Percentiles rank a stretch among this genome's conserved stretches.
phyloP scores from a whole-genome alignment of 2,113 vertebrate species.

The Gobio gobio region DNA sequence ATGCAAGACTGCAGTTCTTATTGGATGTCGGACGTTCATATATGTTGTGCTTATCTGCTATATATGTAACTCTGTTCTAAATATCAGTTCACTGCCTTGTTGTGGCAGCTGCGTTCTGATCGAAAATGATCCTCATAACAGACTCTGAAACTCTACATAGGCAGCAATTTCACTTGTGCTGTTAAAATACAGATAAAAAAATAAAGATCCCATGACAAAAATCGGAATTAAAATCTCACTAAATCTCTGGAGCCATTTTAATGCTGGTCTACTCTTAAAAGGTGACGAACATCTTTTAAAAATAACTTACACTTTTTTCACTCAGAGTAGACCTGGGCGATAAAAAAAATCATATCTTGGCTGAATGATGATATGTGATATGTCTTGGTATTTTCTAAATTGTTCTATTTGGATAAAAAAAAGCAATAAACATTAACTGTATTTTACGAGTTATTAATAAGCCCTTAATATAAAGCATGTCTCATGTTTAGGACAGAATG shows the following conservation, averaged over 20 bases:
- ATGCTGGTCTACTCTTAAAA: not conserved
- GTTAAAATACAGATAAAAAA: not conserved
- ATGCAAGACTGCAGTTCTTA: conserved; percentile 31
- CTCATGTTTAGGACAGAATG: too few relatives aligned
- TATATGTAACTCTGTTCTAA: not conserved
- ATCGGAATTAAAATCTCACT: too few relatives aligned
- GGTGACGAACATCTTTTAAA: not conserved
- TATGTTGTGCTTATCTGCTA: not conserved
- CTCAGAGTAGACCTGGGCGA: too few relatives aligned
- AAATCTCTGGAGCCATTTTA: not conserved
- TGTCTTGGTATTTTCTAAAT: too few relatives aligned
- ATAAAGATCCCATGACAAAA: not conserved
- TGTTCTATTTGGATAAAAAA: too few relatives aligned
- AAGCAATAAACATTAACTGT: too few relatives aligned
- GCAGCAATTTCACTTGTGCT: not conserved
- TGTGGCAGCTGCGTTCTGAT: not conserved
- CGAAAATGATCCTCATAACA: not conserved
- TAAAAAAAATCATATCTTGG: too few relatives aligned
- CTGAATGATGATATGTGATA: too few relatives aligned
- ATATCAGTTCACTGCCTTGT: not conserved
- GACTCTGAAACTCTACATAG: not conserved
- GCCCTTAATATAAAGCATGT: too few relatives aligned
- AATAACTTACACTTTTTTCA: not conserved
- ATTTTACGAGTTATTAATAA: too few relatives aligned
- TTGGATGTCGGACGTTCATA: not conserved